Base-by-base conservation (phyloP, 2,888 invertebrate genomes). In the Dastarcus helophoroides region DNA sequence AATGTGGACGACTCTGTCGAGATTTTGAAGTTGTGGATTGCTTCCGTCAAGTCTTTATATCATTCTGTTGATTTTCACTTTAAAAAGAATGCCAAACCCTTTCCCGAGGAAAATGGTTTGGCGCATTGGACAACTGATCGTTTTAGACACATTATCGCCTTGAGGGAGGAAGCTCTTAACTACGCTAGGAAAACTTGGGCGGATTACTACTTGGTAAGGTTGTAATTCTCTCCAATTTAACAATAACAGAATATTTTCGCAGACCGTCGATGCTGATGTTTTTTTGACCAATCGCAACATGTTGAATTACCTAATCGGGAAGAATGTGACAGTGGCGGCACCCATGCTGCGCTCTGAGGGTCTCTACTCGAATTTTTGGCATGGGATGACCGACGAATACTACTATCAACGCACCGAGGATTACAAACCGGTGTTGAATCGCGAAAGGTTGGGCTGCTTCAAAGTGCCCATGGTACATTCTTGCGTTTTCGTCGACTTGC, bases 281-380 rank as follows among this genome's bases (percentile, higher is more conserved):
- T 76, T 91, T 46, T 57, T 93, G 4, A 79, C 78, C 6, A 73
- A 84, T 42, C 64, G 69, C 1, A 56, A 69, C 8, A 70, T 79
- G 0, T 56, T 91, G 1, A 65, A 67, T 35, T 50, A 64, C 26
- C 61, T 91, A 12, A 70, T 85, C 0, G 50, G 54, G 0, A 75
- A 79, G 42, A 65, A 72, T 19, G 48, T 73, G 8, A 67, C 73
- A 3, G 65, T 91, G 6, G 73, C 79, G 3, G 80, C 90, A 1
- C 94, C 95, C 1, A 78, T 94, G 79, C 63, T 95, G 15, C 67
- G 76, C 31, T 85, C 91, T 0, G 83, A 88, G 36, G 83, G 85
- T 8, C 60, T 84, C 19, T 95, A 94, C 58, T 89, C 90, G 10
- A 97, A 97, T 60, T 97, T 89, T 61, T 97, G 95, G 95, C 84